Evolutionary conservation across 1,140 invertebrate species (phyloP).

Genomic region (Oncopodura yosiiana): DNA sequence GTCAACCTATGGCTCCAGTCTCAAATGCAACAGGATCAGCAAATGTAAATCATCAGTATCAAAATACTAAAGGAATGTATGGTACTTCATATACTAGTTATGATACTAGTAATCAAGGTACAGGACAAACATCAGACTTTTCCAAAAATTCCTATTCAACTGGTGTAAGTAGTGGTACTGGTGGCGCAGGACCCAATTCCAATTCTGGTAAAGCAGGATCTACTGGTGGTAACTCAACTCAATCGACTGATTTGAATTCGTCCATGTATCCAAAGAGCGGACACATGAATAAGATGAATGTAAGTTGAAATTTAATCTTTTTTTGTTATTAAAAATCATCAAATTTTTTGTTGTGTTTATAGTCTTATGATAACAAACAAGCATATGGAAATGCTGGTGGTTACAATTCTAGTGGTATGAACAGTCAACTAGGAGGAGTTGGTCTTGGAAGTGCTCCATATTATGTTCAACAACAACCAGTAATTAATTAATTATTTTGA

Average conservation of each 20-base stretch:
- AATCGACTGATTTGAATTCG: conserved; percentile 34
- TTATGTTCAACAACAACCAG: conserved; percentile 28
- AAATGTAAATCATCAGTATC: conserved; percentile 31
- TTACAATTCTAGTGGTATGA: conserved; percentile 24
- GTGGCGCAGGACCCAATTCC: conserved; percentile 24
- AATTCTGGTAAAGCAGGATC: conserved; percentile 25
- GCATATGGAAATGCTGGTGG: conserved; percentile 19
- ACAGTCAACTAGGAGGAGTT: conserved; percentile 28
- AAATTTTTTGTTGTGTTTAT: conserved; percentile 11
- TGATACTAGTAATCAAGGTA: conserved; percentile 9
- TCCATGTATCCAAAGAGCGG: conserved; percentile 32
- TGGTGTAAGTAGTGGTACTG: conserved; percentile 20
- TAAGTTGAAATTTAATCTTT: conserved; percentile 8
- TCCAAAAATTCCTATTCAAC: conserved; percentile 27
- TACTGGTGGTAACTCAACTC: conserved; percentile 25
- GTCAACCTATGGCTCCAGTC: conserved; percentile 24
- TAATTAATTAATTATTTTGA: conserved; percentile 30
- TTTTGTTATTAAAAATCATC: background rate
- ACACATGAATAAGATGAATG: conserved; percentile 32
- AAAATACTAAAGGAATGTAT: conserved; percentile 28
- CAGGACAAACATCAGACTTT: conserved; percentile 25
- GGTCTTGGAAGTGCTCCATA: conserved; percentile 24
- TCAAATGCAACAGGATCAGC: conserved; percentile 29
- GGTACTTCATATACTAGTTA: conserved; percentile 9
- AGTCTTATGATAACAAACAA: conserved; percentile 33